A percentile compares a stretch with the other conserved stretches of the same genome.
These are phyloP conservation scores for Caloenas nicobarica DNA, from an alignment of 2,113 vertebrate species.

Conservation along the genomic window DNA sequence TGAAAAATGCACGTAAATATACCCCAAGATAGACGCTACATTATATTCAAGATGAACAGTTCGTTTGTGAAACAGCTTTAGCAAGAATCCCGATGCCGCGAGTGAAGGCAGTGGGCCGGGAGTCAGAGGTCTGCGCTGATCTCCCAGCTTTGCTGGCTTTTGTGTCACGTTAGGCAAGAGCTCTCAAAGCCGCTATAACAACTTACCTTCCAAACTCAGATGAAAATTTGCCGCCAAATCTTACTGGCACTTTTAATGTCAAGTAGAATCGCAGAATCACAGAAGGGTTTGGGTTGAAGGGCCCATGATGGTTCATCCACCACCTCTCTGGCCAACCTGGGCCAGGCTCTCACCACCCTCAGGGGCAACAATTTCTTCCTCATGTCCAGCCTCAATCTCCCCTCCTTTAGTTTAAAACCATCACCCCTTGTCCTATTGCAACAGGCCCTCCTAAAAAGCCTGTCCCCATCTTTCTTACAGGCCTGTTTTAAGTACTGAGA, in stretches of 20 bases:
- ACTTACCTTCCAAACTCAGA: not conserved
- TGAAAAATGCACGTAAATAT: not conserved
- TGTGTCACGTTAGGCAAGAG: not conserved
- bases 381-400: too few species aligned
- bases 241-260: not conserved
- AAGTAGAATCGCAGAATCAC: not conserved
- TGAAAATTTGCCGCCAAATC: not conserved
- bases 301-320: too few species aligned
- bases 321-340: too few species aligned
- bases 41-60: not conserved
- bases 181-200: not conserved
- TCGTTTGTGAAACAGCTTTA: not conserved
- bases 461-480: too few species aligned
- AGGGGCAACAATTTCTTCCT: too few species aligned
- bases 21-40: not conserved
- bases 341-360: too few species aligned
- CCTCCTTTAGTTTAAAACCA: too few species aligned
- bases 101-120: not conserved
- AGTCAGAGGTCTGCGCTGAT: not conserved
- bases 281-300: not conserved
- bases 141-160: not conserved
- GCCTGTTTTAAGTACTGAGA: too few species aligned
- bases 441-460: too few species aligned
- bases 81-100: accelerated
- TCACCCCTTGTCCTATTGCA: too few species aligned